Percentiles rank a stretch among this genome's conserved stretches.
Conservation (phyloP, 2,113 vertebrate genomes). For the Pithys albifrons region DNA sequence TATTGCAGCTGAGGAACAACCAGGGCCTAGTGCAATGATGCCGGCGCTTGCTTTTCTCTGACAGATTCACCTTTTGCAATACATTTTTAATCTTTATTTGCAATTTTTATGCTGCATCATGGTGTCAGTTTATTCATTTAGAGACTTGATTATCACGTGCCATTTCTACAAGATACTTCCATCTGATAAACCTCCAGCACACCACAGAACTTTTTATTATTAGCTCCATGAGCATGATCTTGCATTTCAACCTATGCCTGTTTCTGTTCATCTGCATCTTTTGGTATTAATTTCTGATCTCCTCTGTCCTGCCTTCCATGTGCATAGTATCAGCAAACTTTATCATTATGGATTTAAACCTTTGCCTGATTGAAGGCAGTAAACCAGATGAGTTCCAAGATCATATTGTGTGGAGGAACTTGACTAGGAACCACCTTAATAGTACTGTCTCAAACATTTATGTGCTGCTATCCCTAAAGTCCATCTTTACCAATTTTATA, state of each 20-base stretch:
- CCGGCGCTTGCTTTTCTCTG: neutral
- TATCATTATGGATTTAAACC: neutral
- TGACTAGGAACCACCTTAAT: neutral
- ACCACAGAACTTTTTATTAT: neutral
- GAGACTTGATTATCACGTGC: neutral
- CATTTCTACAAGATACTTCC: neutral
- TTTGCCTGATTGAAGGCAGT: neutral
- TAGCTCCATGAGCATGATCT: neutral
- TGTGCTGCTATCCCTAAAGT: neutral
- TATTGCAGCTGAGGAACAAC: neutral
- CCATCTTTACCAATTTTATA: neutral
- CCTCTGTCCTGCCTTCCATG: neutral
- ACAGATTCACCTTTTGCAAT: neutral
- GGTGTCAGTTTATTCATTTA: neutral
- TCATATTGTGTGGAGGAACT: neutral
- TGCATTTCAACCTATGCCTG: neutral
- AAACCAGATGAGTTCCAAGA: neutral
- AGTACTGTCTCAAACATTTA: neutral
- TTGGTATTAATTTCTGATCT: neutral
- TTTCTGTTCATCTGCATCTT: neutral
- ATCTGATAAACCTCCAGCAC: neutral
- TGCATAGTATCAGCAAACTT: neutral
- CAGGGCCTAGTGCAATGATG: neutral
- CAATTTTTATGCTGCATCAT: neutral
- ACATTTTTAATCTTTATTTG: neutral